Evolutionary conservation across 2,888 invertebrate genomes (phyloP), one percentile per base, ranked within the genome.

Genomic region (Carpatolechia fugitivella): DNA sequence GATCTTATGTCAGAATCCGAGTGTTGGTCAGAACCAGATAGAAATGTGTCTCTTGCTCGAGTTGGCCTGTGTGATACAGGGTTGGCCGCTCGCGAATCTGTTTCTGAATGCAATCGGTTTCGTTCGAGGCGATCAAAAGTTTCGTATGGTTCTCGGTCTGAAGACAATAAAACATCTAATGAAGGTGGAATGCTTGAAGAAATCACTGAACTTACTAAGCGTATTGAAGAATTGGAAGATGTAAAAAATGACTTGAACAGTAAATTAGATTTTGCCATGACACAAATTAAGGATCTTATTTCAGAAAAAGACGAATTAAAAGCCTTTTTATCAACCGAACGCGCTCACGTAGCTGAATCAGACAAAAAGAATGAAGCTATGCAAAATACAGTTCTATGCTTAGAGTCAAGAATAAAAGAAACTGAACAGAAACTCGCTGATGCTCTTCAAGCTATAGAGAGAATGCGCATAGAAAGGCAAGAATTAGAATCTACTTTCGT

Each of bases 11-110:
- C 90, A 0, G 97, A 97, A 72, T 96, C 96, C 0, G 97, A 97
- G 74, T 93, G 95, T 31, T 97, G 96, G 94, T 96, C 96, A 0
- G 97, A 97, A 72, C 96, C 97, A 0, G 97, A 97, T 73, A 91
- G 96, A 46, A 93, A 93, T 57, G 96, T 97, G 1, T 96, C 96
- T 0, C 82, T 94, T 58, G 96, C 95, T 0, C 92, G 97, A 60
- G 96, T 97, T 20, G 96, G 96, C 0, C 74, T 89, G 8, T 82
- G 82, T 50, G 80, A 84, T 58, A 82, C 85, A 1, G 84, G 82
- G 2, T 70, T 82, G 1, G 70, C 65, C 10, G 64, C 68, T 1
- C 70, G 70, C 20, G 85, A 84, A 59, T 73, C 76, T 1, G 65
- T 70, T 20, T 76, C 84, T 0, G 87, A 85, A 50, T 84, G 77